These are phyloP conservation scores for Myotis myotis DNA, from an alignment of 2,797 vertebrate species.

Conservation along the genomic window DNA sequence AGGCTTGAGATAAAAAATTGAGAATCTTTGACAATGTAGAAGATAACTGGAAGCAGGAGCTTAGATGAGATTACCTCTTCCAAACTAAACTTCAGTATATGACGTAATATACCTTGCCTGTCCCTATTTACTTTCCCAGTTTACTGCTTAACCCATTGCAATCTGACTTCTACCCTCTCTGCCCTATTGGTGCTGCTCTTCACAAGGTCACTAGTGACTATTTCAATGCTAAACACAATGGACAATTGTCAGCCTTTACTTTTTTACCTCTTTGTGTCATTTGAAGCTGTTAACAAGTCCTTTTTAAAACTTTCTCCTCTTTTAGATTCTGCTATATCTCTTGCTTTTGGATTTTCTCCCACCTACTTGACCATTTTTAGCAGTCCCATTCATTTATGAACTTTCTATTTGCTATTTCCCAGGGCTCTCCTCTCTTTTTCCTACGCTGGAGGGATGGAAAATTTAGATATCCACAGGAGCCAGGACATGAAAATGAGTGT, in stretches of 20 bases:
- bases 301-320: neutral
- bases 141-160: neutral
- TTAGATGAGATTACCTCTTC: neutral
- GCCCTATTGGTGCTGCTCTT: neutral
- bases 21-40: neutral
- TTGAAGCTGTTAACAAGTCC: neutral
- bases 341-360: conserved; percentile 46
- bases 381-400: neutral
- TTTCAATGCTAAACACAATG: neutral
- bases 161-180: neutral
- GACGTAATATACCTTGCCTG: neutral
- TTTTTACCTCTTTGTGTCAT: conserved; percentile 26
- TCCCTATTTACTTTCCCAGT: neutral
- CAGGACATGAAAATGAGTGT: neutral
- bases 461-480: neutral
- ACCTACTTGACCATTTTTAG: neutral
- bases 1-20: neutral
- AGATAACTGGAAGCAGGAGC: neutral
- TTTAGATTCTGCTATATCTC: neutral
- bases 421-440: neutral
- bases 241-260: neutral
- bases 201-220: neutral
- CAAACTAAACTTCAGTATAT: neutral
- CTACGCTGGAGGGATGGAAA: neutral
- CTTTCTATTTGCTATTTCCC: conserved; percentile 6